These are phyloP conservation scores for Tetrapedia diversipes DNA, from an alignment of 2,888 invertebrate genomes.

Conservation along the genomic window DNA sequence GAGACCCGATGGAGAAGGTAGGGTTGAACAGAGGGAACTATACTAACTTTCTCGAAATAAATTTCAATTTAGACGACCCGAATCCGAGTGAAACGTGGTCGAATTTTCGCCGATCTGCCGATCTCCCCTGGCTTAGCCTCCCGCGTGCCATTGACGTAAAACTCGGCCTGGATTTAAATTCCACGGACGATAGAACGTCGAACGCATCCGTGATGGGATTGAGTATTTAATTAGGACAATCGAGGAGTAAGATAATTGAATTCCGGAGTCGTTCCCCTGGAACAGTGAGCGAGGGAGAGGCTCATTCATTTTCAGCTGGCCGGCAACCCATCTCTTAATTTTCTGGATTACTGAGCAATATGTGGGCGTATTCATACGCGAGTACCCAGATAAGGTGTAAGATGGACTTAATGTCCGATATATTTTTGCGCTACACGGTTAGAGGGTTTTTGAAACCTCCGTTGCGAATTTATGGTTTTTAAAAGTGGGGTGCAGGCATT, in stretches of 20 bases:
- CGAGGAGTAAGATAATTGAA: slow-evolving; percentile 76
- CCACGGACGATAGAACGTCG: slow-evolving; percentile 44
- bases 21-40: neutral
- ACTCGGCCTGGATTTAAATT: slow-evolving; percentile 59
- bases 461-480: too few species aligned
- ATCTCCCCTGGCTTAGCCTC: slow-evolving; percentile 10
- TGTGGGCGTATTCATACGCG: slow-evolving; percentile 66
- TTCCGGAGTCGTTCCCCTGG: slow-evolving; percentile 68
- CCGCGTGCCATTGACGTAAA: slow-evolving; percentile 45
- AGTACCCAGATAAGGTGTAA: slow-evolving; percentile 10
- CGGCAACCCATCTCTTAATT: slow-evolving; percentile 74
- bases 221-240: slow-evolving; percentile 77
- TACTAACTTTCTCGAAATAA: neutral
- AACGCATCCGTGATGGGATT: slow-evolving; percentile 70
- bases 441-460: too few species aligned
- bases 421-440: too few species aligned
- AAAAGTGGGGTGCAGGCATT: too few species aligned
- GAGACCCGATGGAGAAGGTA: neutral
- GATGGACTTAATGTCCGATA: too few species aligned
- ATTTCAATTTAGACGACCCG: neutral
- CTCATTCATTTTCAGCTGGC: slow-evolving; percentile 47
- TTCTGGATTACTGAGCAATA: slow-evolving; percentile 73
- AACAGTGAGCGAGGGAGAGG: slow-evolving; percentile 50
- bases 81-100: slow-evolving; percentile 1
- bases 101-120: slow-evolving; percentile 20